Base-by-base conservation (phyloP, 2,113 vertebrate species). In the Heterocephalus glaber region DNA sequence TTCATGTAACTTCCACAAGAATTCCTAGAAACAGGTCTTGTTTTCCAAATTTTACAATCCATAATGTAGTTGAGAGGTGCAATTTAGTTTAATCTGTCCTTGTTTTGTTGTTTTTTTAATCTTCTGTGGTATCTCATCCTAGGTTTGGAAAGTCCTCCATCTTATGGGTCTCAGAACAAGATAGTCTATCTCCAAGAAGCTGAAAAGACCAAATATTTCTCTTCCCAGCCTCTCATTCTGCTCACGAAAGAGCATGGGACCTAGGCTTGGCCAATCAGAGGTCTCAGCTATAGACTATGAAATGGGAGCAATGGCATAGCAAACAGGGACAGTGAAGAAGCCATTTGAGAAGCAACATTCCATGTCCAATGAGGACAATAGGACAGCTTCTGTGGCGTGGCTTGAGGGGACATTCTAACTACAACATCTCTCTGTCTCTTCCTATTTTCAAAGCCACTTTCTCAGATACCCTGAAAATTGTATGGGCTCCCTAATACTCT, bases 11-110 rank as follows among this genome's bases (percentile, higher is more conserved):
- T 41, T n/a, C 44, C 74, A 58, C 13, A 60, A 12, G 54, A 89
- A 56, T 95, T 89, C 74, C 61, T 97, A 66, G 90, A 89, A 41
- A 91, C 41, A 28, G 41, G 16, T 44, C 54, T 93, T 77, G n/a
- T 80, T 86, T 74, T 54, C 79, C 80, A 72, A 89, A 0, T n/a
- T 95, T 90, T 77, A 44, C 16, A 4, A 65, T 85, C 70, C 61
- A 63, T 30, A 22, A 33, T 65, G 7, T 41, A 91, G 47, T 52
- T 81, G 60, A 35, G 2, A n/a, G 33, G 8, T 28, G 38, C 16
- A 86, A 52, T 44, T 86, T 63, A 19, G 28, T 47, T 41, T 83
- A 7, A 41, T 80, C 26, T 30, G 14, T 13, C 68, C 35, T 38
- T 44, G 30, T 76, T 86, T 14, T 72, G 8, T 44, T 54, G 38